Conservation (phyloP, 2,113 vertebrate genomes). For the Seriola aureovittata region DNA sequence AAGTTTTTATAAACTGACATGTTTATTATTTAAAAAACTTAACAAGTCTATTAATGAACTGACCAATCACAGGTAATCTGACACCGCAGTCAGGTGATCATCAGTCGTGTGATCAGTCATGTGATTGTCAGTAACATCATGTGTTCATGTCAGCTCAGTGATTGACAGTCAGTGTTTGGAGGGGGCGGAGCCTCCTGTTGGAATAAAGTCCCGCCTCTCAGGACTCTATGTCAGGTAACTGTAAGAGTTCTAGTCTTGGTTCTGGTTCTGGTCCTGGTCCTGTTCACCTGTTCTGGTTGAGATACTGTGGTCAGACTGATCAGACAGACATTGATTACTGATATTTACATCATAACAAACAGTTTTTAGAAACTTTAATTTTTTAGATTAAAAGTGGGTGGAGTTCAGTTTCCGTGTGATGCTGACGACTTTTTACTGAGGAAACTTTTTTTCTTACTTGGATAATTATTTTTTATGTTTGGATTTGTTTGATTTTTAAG, state of each 20-base stretch:
- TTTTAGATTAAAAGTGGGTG: no score
- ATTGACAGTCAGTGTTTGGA: slow-evolving; percentile 21
- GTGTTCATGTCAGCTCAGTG: slow-evolving; percentile 22
- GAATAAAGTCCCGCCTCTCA: slow-evolving; percentile 5
- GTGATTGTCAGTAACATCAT: slow-evolving; percentile 3
- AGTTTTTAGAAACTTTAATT: no score
- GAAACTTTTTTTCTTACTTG: no score
- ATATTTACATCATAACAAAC: no score
- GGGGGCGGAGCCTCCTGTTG: slow-evolving; percentile 18
- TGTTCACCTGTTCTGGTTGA: background rate
- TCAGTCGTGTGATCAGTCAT: background rate
- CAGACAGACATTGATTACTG: background rate
- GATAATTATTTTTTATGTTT: no score
- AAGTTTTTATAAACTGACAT: no score
- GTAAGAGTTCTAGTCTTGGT: background rate
- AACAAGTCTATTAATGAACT: no score
- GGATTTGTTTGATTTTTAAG: no score
- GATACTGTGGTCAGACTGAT: slow-evolving; percentile 4
- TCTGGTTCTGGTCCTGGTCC: background rate
- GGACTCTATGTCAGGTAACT: slow-evolving; percentile 37
- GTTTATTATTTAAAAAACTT: no score
- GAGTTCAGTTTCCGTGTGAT: no score
- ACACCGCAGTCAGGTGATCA: background rate
- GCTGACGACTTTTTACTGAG: no score
- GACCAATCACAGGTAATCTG: background rate